Conservation (phyloP, 2,888 invertebrate genomes). For the Callinectes sapidus region DNA sequence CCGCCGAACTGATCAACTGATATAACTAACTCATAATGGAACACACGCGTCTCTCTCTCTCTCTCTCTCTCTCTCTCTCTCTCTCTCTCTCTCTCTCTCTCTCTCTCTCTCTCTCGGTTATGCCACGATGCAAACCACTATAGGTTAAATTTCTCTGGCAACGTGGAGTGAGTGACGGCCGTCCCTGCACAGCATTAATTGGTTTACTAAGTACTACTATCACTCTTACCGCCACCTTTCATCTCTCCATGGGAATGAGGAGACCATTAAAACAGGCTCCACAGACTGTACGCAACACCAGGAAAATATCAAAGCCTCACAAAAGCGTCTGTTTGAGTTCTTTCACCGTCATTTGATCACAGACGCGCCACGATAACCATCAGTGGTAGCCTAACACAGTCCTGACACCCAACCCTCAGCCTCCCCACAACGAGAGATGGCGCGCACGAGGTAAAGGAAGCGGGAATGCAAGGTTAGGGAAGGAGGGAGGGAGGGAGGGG, state of each 20-base stretch:
- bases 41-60: neutral
- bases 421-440: neutral
- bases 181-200: neutral
- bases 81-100: slow-evolving; percentile 34
- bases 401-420: neutral
- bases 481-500: neutral
- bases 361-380: neutral
- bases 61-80: slow-evolving; percentile 44
- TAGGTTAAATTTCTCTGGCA: neutral
- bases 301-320: neutral
- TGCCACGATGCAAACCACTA: neutral
- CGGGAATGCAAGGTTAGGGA: slow-evolving; percentile 2
- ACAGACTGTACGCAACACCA: neutral
- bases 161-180: neutral
- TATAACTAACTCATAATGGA: neutral
- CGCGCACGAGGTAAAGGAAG: neutral
- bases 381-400: neutral
- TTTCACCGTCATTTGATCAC: neutral
- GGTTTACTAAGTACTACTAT: neutral
- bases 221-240: neutral
- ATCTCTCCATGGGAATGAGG: neutral
- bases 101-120: neutral
- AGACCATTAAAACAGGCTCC: neutral
- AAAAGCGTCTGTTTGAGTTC: neutral
- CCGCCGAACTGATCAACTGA: neutral